These are phyloP conservation scores for Euthynnus affinis DNA, from an alignment of 2,797 vertebrate genomes.

Conservation along the genomic window DNA sequence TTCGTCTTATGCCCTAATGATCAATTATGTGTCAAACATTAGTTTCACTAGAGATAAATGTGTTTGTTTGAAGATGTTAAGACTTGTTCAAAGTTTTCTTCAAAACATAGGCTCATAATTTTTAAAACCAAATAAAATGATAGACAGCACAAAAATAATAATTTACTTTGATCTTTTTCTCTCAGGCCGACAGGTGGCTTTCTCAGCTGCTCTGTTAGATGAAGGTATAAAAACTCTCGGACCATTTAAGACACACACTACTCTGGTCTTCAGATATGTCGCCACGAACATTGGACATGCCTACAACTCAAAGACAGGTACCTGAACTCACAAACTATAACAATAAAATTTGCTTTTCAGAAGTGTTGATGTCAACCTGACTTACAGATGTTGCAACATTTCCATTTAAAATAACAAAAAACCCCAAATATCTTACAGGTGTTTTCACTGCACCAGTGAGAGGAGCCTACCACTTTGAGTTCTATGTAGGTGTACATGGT, in stretches of 20 bases:
- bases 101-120: no score
- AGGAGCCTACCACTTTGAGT: background rate
- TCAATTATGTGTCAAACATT: no score
- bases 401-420: background rate
- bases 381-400: background rate
- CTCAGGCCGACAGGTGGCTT: conserved; percentile 38
- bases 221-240: fast-evolving
- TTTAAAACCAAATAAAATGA: no score
- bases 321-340: background rate
- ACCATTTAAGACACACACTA: background rate
- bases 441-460: conserved; percentile 32
- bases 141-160: no score
- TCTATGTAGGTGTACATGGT: background rate
- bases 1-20: no score
- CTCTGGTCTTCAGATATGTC: conserved; percentile 28
- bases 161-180: background rate
- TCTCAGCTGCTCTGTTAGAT: conserved; percentile 28
- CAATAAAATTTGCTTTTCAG: fast-evolving
- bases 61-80: no score
- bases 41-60: no score
- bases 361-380: background rate
- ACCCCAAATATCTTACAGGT: conserved; percentile 22
- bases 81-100: no score
- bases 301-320: conserved; percentile 33
- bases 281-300: conserved; percentile 8